These are phyloP conservation scores for Tribolium freemani DNA, from an alignment of 2,888 invertebrate genomes.

Conservation along the genomic window DNA sequence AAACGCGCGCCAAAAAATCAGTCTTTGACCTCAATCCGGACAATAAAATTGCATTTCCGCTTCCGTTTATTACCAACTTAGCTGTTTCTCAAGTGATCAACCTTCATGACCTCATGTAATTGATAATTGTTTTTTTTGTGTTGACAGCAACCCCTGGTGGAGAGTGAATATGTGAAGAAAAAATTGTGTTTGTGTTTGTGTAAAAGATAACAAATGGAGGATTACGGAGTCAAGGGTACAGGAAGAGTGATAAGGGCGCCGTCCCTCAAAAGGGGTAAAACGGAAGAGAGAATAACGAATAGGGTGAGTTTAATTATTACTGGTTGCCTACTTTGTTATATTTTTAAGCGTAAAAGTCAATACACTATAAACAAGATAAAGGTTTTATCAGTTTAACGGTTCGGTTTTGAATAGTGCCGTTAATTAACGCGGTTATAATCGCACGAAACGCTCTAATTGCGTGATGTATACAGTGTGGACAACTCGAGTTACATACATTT, in stretches of 20 bases:
- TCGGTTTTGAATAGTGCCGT: neutral
- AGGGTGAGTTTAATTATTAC: constrained; percentile 75
- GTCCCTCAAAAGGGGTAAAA: constrained; percentile 83
- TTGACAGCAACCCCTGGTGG: neutral
- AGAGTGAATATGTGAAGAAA: neutral
- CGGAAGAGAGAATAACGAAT: constrained; percentile 82
- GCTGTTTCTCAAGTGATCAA: neutral
- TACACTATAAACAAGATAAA: neutral
- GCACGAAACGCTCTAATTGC: neutral
- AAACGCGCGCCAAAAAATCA: too few relatives aligned
- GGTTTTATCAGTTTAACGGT: neutral
- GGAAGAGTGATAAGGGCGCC: constrained; percentile 80
- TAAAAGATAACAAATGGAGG: constrained; percentile 20
- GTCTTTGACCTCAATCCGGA: neutral
- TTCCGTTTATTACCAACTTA: neutral
- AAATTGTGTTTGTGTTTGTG: constrained; percentile 2
- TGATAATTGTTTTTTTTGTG: neutral
- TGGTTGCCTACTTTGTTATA: neutral
- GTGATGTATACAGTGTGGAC: too few relatives aligned
- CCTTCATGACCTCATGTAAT: neutral
- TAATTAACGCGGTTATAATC: neutral
- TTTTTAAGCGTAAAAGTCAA: neutral
- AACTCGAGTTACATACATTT: too few relatives aligned
- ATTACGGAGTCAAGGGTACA: constrained; percentile 28
- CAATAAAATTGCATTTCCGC: neutral